A percentile compares a stretch with the other conserved stretches of the same genome.
Evolutionary conservation across 2,888 invertebrate genomes (phyloP).

Genomic region (Hypsopygia costalis): DNA sequence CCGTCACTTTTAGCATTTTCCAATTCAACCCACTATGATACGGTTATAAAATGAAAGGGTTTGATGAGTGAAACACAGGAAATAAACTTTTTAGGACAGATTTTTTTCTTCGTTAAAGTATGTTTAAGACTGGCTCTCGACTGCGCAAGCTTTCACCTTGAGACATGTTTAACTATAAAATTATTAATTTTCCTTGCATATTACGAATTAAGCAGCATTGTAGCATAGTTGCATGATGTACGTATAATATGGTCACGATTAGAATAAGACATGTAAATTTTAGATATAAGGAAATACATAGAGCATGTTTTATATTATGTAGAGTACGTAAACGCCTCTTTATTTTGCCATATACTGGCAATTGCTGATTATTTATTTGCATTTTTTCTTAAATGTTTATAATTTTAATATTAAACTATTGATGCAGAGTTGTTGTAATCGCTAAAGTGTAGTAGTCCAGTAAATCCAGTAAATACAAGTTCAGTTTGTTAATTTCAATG

Average conservation of each 20-base stretch:
- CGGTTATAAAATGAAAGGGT: too few species aligned
- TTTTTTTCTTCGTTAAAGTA: too few species aligned
- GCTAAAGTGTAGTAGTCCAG: conserved; percentile 44
- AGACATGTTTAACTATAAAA: not conserved
- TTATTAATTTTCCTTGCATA: conserved; percentile 32
- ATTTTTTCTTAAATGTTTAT: conserved; percentile 74
- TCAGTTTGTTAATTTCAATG: conserved; percentile 30
- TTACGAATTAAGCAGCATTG: conserved; percentile 47
- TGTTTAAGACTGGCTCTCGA: too few species aligned
- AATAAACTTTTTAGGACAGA: too few species aligned
- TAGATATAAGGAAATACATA: conserved; percentile 65
- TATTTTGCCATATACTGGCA: conserved; percentile 61
- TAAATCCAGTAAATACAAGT: conserved; percentile 26
- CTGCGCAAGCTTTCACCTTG: not conserved
- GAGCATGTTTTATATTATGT: conserved; percentile 79
- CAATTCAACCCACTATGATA: too few species aligned
- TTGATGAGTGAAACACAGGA: too few species aligned
- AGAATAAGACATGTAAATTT: conserved; percentile 70
- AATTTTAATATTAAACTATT: conserved; percentile 60
- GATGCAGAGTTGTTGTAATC: conserved; percentile 62
- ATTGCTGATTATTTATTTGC: conserved; percentile 78
- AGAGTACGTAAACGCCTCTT: conserved; percentile 69
- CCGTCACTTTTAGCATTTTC: too few species aligned
- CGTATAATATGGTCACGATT: conserved; percentile 57
- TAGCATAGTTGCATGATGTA: conserved; percentile 59